A percentile compares a stretch with the other conserved stretches of the same genome.
These are phyloP conservation scores for Eupithecia pulchellata DNA, from an alignment of 2,888 invertebrate species.

Conservation along the genomic window DNA sequence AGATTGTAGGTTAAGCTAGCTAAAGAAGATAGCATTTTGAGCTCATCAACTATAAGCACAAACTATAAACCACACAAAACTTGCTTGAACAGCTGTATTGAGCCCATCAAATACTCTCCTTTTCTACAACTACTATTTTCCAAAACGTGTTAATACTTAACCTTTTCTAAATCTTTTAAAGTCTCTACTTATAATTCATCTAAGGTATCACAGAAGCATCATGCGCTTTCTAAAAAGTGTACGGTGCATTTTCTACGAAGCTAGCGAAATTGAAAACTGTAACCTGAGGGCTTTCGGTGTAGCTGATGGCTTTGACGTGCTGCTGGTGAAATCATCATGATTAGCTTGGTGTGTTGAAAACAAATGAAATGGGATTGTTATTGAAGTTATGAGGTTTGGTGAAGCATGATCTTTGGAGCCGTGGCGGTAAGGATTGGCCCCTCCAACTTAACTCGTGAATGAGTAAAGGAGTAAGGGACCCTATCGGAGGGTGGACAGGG, in stretches of 20 bases:
- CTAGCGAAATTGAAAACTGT: conserved; percentile 58
- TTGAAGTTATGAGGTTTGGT: not conserved
- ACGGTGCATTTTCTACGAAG: conserved; percentile 26
- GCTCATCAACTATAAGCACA: not conserved
- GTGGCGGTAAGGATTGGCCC: not conserved
- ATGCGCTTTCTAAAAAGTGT: conserved; percentile 28
- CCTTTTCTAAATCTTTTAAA: not conserved
- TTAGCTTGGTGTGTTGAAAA: conserved; percentile 52
- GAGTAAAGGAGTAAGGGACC: not conserved
- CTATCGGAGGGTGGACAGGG: not conserved
- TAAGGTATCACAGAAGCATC: conserved; percentile 14
- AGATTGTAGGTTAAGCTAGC: not conserved
- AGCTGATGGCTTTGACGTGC: conserved; percentile 85
- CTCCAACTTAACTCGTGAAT: not conserved
- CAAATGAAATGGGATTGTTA: conserved; percentile 30
- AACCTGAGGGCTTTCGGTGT: conserved; percentile 84
- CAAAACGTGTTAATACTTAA: not conserved
- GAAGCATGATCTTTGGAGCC: not conserved
- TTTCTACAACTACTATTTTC: not conserved
- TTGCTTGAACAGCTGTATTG: not conserved
- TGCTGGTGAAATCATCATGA: conserved; percentile 79
- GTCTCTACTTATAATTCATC: not conserved
- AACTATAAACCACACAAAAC: not conserved
- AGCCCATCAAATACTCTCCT: not conserved
- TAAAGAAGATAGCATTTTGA: not conserved